Percentiles rank a stretch among this genome's conserved stretches.
phyloP scores from a whole-genome alignment of 2,888 invertebrate genomes.

The Ceriagrion tenellum region DNA sequence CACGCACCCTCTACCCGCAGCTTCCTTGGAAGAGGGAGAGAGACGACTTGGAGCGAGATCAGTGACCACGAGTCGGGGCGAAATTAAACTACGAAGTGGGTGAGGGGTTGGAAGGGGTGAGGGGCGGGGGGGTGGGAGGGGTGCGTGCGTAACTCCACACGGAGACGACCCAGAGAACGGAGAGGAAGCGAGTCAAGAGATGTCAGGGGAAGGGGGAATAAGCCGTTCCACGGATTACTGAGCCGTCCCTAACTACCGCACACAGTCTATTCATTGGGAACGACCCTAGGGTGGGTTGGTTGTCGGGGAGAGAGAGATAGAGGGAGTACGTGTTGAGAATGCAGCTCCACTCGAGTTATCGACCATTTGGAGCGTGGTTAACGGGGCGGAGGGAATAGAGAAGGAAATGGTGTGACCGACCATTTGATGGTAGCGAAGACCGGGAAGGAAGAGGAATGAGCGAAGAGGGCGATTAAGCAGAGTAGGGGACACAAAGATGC shows the following conservation, averaged over 20 bases:
- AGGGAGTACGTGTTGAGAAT: slow-evolving; percentile 8
- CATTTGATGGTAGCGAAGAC: neutral
- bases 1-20: neutral
- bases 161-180: neutral
- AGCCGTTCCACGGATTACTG: neutral
- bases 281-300: slow-evolving; percentile 36
- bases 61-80: neutral
- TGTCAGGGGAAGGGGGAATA: neutral
- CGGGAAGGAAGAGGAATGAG: neutral
- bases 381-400: neutral
- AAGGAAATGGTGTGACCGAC: neutral
- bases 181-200: neutral
- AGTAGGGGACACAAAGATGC: too few species aligned
- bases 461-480: neutral
- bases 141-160: neutral
- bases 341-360: neutral
- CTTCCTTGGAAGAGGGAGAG: neutral
- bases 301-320: neutral
- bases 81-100: neutral
- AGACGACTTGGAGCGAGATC: neutral
- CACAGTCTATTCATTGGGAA: slow-evolving; percentile 37
- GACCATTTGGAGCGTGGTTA: slow-evolving; percentile 5
- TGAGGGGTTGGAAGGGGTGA: neutral
- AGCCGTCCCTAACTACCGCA: slow-evolving; percentile 31
- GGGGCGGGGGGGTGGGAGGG: neutral